Percentiles rank a stretch among this genome's conserved stretches.
Evolutionary conservation across 1,140 invertebrate species (phyloP).

Genomic region (Pseudachorutes palmiensis): DNA sequence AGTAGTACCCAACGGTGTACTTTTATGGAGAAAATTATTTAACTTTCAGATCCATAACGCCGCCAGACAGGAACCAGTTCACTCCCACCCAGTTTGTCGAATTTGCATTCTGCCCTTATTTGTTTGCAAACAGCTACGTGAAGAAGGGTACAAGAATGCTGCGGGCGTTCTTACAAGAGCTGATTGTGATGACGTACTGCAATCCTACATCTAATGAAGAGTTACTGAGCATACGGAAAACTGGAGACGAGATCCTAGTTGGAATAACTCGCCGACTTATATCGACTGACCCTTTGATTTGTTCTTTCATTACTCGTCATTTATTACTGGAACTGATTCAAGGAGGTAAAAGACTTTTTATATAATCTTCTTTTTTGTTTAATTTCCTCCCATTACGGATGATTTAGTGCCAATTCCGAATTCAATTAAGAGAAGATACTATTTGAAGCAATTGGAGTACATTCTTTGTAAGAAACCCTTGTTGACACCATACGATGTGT

Average conservation of each 20-base stretch:
- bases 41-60: background rate
- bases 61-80: slow-evolving; percentile 10
- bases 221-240: slow-evolving; percentile 6
- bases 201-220: slow-evolving; percentile 6
- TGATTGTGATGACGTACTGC: slow-evolving; percentile 16
- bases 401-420: slow-evolving; percentile 20
- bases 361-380: no score
- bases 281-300: background rate
- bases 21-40: slow-evolving; percentile 2
- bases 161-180: slow-evolving; percentile 14
- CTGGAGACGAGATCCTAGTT: background rate
- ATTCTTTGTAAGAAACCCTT: background rate
- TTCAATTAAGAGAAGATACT: slow-evolving; percentile 20
- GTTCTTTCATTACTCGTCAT: background rate
- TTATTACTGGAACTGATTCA: slow-evolving; percentile 8
- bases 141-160: slow-evolving; percentile 17
- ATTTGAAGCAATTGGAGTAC: slow-evolving; percentile 10
- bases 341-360: slow-evolving; percentile 8
- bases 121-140: background rate
- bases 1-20: background rate
- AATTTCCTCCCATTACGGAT: background rate
- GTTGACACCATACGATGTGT: slow-evolving; percentile 9
- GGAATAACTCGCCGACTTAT: slow-evolving; percentile 1
- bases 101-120: slow-evolving; percentile 22
- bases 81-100: slow-evolving; percentile 15